Base-by-base conservation (phyloP, 92 coral and sea anemone genomes). In the Meandrina meandrites region DNA sequence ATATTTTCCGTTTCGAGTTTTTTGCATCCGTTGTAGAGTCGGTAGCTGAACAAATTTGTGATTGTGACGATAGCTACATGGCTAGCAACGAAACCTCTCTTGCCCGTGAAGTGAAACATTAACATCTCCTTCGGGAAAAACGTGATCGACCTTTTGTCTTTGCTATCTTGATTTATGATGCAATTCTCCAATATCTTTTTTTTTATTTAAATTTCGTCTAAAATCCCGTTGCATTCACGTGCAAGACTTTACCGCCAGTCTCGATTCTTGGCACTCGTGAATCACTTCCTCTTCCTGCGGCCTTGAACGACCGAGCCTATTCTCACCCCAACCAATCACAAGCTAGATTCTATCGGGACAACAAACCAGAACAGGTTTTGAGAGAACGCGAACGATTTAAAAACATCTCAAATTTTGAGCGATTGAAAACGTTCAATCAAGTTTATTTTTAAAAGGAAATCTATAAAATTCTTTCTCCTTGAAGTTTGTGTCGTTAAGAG, bases 231-330 rank as follows among this genome's bases (percentile, higher is more conserved):
- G 60, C 60, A 54, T 68, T n/a, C 78, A 34, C 50, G 78, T 37
- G 76, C 47, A 5, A 35, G 24, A 72, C 1, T 4, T 32, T 47
- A 3, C 21, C 58, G 1, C 21, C 11, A 3, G 24, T 22, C 36
- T n/a, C 24, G 40, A n/a, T 42, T 30, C 6, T 50, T 18, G 28
- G 27, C 16, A 12, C 58, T 45, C 76, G 45, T 36, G 78, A 73
- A 21, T 68, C 8, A 27, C 15, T 27, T 15, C 32, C 0, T 8
- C 15, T 27, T 30, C 32, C 2, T 5, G 22, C 42, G 36, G 71
- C 86, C 86, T 83, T 83, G 86, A 72, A 53, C 19, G 79, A 71
- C 79, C 86, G 67, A 18, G 22, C 12, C 47, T 31, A 31, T 36
- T 32, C n/a, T 70, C 16, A 53, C 53, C 8, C n/a, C 36, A 72